Conservation (phyloP, 1,140 invertebrate species). For the Drosophila orena region DNA sequence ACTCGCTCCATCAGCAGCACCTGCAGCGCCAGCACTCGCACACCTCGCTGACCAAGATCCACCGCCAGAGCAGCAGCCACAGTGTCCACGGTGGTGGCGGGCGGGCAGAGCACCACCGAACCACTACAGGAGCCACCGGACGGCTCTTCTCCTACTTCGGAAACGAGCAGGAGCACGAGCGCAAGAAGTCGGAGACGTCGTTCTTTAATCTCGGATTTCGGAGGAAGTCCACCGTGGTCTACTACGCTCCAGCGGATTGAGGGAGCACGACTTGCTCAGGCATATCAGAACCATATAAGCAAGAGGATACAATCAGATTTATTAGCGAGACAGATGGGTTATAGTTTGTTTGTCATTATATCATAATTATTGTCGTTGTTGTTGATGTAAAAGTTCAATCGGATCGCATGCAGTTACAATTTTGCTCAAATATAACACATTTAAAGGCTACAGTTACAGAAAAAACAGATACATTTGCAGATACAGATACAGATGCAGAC, state of each 20-base stretch:
- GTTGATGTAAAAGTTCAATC: conserved; percentile 70
- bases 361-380: conserved; percentile 59
- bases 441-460: conserved; percentile 50
- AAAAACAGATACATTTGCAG: conserved; percentile 28
- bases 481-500: conserved; percentile 15
- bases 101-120: conserved; percentile 17
- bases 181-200: conserved; percentile 81
- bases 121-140: conserved; percentile 52
- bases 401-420: conserved; percentile 68
- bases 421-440: conserved; percentile 76
- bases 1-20: conserved; percentile 56
- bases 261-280: conserved; percentile 4
- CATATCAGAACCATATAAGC: conserved; percentile 44
- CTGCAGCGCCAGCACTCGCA: conserved; percentile 77
- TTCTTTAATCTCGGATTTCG: conserved; percentile 83
- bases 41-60: conserved; percentile 72
- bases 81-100: conserved; percentile 58
- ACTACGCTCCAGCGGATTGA: conserved; percentile 73
- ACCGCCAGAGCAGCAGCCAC: conserved; percentile 73
- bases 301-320: conserved; percentile 55
- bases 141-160: conserved; percentile 81
- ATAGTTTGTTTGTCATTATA: conserved; percentile 26
- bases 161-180: conserved; percentile 78
- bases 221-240: conserved; percentile 80
- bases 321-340: conserved; percentile 11